Conservation (phyloP, 2,113 vertebrate species). For the Dicaeum eximium region DNA sequence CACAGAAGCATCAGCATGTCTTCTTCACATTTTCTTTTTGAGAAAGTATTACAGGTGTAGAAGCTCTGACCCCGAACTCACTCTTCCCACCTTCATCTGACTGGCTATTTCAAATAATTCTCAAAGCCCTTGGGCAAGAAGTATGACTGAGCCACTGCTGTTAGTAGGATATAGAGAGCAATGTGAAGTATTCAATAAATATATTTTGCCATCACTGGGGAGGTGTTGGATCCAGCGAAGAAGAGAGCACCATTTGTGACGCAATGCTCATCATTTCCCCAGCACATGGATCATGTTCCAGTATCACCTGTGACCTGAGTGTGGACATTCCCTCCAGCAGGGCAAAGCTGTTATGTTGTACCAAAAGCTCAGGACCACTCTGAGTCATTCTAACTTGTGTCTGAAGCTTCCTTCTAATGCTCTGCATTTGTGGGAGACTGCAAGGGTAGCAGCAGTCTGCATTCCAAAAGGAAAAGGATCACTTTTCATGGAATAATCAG, state of each 20-base stretch:
- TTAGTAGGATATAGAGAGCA: neutral
- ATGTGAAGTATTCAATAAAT: neutral
- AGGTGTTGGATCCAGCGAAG: neutral
- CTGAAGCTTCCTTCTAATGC: neutral
- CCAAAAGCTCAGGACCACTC: neutral
- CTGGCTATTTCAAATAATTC: neutral
- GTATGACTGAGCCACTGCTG: neutral
- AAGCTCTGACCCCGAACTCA: neutral
- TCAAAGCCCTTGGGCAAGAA: neutral
- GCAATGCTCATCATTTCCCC: neutral
- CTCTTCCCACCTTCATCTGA: neutral
- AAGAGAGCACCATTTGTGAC: neutral
- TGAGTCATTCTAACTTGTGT: neutral
- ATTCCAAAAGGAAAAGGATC: neutral
- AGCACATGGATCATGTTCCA: rapidly evolving
- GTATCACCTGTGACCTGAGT: rapidly evolving
- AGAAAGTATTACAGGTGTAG: neutral
- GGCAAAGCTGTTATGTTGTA: neutral
- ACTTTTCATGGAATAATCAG: neutral
- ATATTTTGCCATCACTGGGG: neutral
- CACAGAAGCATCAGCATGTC: neutral
- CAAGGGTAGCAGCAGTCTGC: neutral
- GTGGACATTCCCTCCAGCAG: neutral
- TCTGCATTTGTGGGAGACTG: neutral
- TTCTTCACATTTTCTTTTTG: neutral